Base-by-base conservation (phyloP, 2,888 invertebrate species). In the Malthinus flaveolus region DNA sequence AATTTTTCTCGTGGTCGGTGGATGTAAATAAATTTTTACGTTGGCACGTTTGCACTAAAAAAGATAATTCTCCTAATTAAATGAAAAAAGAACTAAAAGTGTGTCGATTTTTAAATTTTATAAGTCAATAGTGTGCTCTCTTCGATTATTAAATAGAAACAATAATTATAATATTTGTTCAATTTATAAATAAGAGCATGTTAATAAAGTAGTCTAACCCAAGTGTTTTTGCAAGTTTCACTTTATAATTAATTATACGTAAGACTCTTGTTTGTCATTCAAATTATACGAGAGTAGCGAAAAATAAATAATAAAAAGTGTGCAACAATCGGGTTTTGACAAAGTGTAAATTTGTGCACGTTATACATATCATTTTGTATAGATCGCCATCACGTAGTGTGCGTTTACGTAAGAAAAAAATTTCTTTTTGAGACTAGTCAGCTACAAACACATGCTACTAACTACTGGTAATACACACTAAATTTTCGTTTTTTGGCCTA, bases 291-390 rank as follows among this genome's bases (percentile, higher is more conserved):
- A 33, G 31, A 33, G 12, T 33, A 32, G 62, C 49, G 56, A 60
- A 60, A 54, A 59, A 45, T 46, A 59, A 58, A 56, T 56, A 60
- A 51, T 23, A 23, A 59, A 52, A 56, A 55, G 51, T 54, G 46
- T 53, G 53, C 55, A 58, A 61, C 52, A 59, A 61, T 59, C 57
- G 47, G 60, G 60, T 56, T 59, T 60, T 61, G 56, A 48, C 61
- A 63, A 64, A 49, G 62, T 59, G 60, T 48, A 59, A 64, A 66
- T 61, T 56, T 34, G 45, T 23, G 50, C n/a, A 54, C 55, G 49
- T 58, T 32, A 48, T 48, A 39, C 32, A 10, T 11, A 32, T 42
- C 2, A 6, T 23, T 42, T 39, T 23, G 23, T 23, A 2, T 23
- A 23, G 23, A 23, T 2, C 23, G 23, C 5, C 23, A 23, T 23